Evolutionary conservation across 1,140 invertebrate species (phyloP).

Genomic region (Drosophila lacteicornis): DNA sequence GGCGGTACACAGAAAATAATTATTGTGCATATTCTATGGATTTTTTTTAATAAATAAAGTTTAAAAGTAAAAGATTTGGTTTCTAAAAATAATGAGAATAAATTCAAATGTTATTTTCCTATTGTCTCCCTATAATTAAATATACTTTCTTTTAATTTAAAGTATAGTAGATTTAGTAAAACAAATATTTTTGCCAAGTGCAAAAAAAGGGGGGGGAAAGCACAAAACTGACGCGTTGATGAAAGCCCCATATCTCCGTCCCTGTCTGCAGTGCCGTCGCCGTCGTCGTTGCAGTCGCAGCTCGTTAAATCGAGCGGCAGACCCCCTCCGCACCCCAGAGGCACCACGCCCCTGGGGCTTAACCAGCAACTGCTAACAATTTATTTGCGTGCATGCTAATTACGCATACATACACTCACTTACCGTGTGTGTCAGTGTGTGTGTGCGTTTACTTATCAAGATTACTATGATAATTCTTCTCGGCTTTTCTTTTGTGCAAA

Average conservation of each 20-base stretch:
- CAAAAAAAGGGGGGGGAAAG: background rate
- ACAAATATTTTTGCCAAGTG: background rate
- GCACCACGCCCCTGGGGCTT: constrained; percentile 12
- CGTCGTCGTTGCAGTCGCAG: constrained; percentile 59
- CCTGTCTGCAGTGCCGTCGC: constrained; percentile 28
- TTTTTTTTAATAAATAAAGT: background rate
- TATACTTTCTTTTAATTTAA: too few species aligned
- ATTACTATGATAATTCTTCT: constrained; percentile 46
- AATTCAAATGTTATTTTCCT: too few species aligned
- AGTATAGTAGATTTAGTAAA: background rate
- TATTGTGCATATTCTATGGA: rapidly evolving
- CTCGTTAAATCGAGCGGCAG: constrained; percentile 75
- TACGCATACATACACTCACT: constrained; percentile 56
- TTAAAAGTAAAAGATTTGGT: too few species aligned
- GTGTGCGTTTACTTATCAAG: constrained; percentile 53
- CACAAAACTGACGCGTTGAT: constrained; percentile 42
- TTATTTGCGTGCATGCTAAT: constrained; percentile 73
- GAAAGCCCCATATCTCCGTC: constrained; percentile 59
- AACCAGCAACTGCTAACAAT: constrained; percentile 61
- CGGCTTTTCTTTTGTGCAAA: constrained; percentile 28
- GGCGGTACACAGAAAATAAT: background rate
- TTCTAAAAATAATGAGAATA: background rate
- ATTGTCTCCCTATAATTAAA: too few species aligned
- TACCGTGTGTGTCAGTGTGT: background rate
- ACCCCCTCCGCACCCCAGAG: constrained; percentile 8